A percentile compares a stretch with the other conserved stretches of the same genome.
These are phyloP conservation scores for Ceramica pisi DNA, from an alignment of 2,888 invertebrate genomes.

Conservation along the genomic window DNA sequence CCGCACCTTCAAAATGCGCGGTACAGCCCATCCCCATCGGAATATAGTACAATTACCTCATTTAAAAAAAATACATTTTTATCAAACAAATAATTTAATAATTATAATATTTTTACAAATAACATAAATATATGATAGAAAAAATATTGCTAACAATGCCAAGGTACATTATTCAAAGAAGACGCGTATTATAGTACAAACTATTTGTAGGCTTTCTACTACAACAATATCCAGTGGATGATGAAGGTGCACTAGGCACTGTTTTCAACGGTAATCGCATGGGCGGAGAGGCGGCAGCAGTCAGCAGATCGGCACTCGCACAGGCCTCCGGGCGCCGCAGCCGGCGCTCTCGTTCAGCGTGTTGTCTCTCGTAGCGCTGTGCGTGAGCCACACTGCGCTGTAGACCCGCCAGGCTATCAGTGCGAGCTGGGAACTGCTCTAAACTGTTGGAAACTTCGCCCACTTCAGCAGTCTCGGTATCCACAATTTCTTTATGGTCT, in stretches of 20 bases:
- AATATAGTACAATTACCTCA: neutral
- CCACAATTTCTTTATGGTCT: constrained; percentile 89
- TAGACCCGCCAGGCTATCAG: constrained; percentile 81
- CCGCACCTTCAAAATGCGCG: too few relatives aligned
- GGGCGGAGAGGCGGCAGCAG: constrained; percentile 74
- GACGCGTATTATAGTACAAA: constrained; percentile 79
- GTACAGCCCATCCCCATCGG: too few relatives aligned
- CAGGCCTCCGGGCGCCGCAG: constrained; percentile 69
- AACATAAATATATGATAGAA: constrained; percentile 21
- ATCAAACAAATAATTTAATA: neutral
- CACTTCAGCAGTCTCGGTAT: constrained; percentile 82
- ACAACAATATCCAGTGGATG: constrained; percentile 53
- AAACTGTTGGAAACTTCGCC: constrained; percentile 77
- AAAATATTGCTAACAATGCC: constrained; percentile 36
- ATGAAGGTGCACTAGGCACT: constrained; percentile 52
- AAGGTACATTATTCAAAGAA: constrained; percentile 68
- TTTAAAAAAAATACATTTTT: neutral
- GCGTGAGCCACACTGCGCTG: constrained; percentile 80
- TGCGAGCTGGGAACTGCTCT: constrained; percentile 77
- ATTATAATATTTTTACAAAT: constrained; percentile 9
- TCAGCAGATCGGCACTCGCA: constrained; percentile 77
- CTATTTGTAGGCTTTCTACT: constrained; percentile 74
- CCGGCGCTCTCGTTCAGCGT: constrained; percentile 76
- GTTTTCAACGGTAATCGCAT: constrained; percentile 71
- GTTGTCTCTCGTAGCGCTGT: constrained; percentile 75